A percentile compares a stretch with the other conserved stretches of the same genome.
These are phyloP conservation scores for Ptychobarbus kaznakovi DNA, from an alignment of 2,797 vertebrate species.

Conservation along the genomic window DNA sequence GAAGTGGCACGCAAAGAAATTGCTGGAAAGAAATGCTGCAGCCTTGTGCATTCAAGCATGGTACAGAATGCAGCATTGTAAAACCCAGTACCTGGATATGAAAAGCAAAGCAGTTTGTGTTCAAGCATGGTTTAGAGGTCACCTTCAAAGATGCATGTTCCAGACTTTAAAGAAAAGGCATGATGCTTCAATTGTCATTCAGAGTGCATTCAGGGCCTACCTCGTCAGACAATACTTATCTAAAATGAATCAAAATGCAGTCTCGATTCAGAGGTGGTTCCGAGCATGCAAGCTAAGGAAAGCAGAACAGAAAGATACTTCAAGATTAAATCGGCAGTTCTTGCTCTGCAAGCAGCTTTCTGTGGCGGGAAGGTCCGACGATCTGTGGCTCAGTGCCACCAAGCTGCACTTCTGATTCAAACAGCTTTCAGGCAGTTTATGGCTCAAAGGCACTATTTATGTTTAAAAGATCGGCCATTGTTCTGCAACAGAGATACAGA, in stretches of 20 bases:
- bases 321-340: constrained; percentile 71
- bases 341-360: constrained; percentile 81
- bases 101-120: constrained; percentile 75
- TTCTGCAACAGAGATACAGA: constrained; percentile 80
- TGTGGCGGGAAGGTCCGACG: constrained; percentile 78
- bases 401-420: constrained; percentile 82
- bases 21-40: constrained; percentile 65
- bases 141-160: constrained; percentile 65
- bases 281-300: constrained; percentile 68
- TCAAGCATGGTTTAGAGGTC: constrained; percentile 81
- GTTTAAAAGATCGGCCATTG: constrained; percentile 67
- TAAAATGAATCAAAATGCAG: constrained; percentile 66
- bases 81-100: constrained; percentile 68
- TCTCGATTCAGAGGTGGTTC: constrained; percentile 86
- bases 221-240: constrained; percentile 68
- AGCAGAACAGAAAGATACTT: constrained; percentile 73
- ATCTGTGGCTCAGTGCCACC: constrained; percentile 63
- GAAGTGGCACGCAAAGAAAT: constrained; percentile 74
- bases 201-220: constrained; percentile 81
- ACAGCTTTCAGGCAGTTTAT: constrained; percentile 76
- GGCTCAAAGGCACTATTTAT: constrained; percentile 70
- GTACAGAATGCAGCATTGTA: constrained; percentile 82
- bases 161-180: constrained; percentile 66
- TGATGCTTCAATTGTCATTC: constrained; percentile 81
- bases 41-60: constrained; percentile 86